Evolutionary conservation across 2,113 vertebrate genomes (phyloP).

Genomic region (Antigone vipio): DNA sequence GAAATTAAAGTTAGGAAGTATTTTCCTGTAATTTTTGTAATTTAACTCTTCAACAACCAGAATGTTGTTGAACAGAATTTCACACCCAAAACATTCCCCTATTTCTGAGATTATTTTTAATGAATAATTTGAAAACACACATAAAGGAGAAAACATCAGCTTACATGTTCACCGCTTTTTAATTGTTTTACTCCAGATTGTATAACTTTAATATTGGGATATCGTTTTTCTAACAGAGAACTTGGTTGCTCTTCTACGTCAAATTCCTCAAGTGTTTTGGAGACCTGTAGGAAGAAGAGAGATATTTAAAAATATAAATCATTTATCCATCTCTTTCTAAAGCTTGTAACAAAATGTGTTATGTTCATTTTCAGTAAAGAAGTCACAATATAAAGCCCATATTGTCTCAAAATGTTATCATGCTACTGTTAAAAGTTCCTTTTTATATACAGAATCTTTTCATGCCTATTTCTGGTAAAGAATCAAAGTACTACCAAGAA

Average conservation of each 20-base stretch:
- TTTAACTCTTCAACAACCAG: neutral
- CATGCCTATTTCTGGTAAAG: neutral
- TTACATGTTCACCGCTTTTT: constrained; percentile 80
- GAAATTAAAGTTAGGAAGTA: neutral
- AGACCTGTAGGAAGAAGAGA: constrained; percentile 76
- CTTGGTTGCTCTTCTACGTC: constrained; percentile 87
- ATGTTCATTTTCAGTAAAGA: neutral
- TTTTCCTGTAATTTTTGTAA: neutral
- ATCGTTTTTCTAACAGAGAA: constrained; percentile 80
- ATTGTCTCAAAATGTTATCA: neutral
- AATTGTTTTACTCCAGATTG: constrained; percentile 83
- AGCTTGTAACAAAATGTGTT: neutral
- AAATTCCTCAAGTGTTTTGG: constrained; percentile 89
- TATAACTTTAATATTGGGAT: constrained; percentile 87
- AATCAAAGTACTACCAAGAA: neutral
- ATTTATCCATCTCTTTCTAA: neutral
- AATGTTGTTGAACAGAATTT: neutral
- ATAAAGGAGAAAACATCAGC: neutral
- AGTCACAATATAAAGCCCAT: neutral
- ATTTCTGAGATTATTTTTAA: neutral
- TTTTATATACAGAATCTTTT: neutral
- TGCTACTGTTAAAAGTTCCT: neutral
- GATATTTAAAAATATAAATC: neutral
- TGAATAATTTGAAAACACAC: neutral
- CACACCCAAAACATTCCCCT: neutral